phyloP scores from a whole-genome alignment of 1,140 invertebrate species.

The Drosophila ambigua region DNA sequence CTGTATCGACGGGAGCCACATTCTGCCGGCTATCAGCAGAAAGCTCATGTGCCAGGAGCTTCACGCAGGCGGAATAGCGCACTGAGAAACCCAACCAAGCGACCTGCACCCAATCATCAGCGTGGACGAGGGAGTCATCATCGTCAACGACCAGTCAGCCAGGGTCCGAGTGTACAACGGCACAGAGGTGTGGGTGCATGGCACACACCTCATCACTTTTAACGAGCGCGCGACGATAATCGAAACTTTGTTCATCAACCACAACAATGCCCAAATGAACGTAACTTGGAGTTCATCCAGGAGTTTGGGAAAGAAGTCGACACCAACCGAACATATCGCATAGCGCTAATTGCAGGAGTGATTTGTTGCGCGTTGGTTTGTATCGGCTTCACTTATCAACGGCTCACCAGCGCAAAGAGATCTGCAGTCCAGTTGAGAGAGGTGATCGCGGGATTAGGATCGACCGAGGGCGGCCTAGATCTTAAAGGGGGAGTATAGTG shows the following conservation, averaged over 20 bases:
- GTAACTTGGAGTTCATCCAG: no score
- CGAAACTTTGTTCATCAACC: slow-evolving; percentile 1
- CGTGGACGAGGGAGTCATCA: slow-evolving; percentile 21
- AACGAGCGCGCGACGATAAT: slow-evolving; percentile 2
- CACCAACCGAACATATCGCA: no score
- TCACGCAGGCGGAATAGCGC: slow-evolving; percentile 23
- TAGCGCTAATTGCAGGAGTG: no score
- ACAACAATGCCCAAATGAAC: background rate
- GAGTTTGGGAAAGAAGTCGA: no score
- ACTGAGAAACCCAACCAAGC: background rate
- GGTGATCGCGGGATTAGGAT: no score
- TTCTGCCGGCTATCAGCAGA: slow-evolving; percentile 10
- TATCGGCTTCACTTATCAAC: no score
- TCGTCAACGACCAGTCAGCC: slow-evolving; percentile 16
- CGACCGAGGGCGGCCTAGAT: no score
- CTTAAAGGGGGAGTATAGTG: no score
- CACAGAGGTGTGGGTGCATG: background rate
- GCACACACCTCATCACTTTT: background rate
- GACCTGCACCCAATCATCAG: slow-evolving; percentile 1
- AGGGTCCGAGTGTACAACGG: slow-evolving; percentile 18
- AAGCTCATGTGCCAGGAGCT: slow-evolving; percentile 35
- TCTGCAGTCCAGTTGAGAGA: no score
- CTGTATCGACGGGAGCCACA: background rate
- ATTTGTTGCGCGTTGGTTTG: no score
- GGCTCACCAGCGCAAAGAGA: no score